Evolutionary conservation across 2,113 vertebrate species (phyloP).

Genomic region (Regulus satrapa): DNA sequence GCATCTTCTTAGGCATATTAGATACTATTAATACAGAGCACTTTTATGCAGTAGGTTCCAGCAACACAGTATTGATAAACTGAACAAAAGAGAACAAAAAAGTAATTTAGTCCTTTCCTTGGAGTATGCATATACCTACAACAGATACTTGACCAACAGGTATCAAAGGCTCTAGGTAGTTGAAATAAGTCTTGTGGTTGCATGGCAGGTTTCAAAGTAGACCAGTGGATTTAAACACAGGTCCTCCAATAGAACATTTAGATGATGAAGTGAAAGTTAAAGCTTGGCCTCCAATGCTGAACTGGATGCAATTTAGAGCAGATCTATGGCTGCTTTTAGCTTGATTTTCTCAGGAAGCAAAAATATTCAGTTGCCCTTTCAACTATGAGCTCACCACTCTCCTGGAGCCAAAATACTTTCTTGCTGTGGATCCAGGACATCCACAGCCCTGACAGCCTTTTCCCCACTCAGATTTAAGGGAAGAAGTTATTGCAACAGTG

Average conservation of each 20-base stretch:
- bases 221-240: not conserved
- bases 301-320: not conserved
- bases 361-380: not conserved
- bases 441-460: not conserved
- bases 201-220: not conserved
- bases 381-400: not conserved
- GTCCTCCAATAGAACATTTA: accelerated
- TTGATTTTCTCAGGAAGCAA: not conserved
- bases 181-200: not conserved
- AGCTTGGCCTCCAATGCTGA: not conserved
- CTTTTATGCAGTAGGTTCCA: not conserved
- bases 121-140: not conserved
- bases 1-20: not conserved
- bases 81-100: not conserved
- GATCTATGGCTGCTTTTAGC: not conserved
- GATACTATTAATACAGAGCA: not conserved
- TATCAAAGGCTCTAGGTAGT: not conserved
- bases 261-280: not conserved
- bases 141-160: not conserved
- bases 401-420: not conserved
- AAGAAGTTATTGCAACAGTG: not conserved
- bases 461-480: not conserved
- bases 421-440: not conserved
- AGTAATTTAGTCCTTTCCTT: not conserved
- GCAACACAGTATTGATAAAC: not conserved